These are phyloP conservation scores for Bombus turneri DNA, from an alignment of 1,140 invertebrate species.

Conservation along the genomic window DNA sequence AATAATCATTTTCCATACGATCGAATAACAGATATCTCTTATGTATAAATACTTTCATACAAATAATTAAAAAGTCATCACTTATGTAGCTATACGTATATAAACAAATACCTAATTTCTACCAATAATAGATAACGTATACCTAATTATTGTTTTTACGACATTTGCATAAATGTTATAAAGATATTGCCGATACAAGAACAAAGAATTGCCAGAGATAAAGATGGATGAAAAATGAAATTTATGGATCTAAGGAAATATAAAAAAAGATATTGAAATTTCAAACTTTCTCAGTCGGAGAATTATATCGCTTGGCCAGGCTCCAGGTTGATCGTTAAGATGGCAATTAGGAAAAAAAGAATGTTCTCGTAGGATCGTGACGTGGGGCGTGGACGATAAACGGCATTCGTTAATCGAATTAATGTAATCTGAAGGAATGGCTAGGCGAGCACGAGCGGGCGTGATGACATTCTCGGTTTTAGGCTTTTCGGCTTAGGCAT, in stretches of 20 bases:
- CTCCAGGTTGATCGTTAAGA: conserved; percentile 2
- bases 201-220: too few species aligned
- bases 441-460: conserved; percentile 59
- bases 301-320: not conserved
- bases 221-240: too few species aligned
- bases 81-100: too few species aligned
- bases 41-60: too few species aligned
- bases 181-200: too few species aligned
- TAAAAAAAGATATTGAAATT: not conserved
- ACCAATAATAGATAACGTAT: too few species aligned
- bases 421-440: conserved; percentile 64
- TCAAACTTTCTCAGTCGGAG: not conserved
- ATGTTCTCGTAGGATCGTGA: not conserved
- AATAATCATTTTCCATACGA: not conserved
- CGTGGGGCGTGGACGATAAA: conserved; percentile 58
- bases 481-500: conserved; percentile 65
- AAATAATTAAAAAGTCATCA: too few species aligned
- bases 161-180: too few species aligned
- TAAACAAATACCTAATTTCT: too few species aligned
- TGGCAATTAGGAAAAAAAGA: conserved; percentile 19
- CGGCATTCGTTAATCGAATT: conserved; percentile 69
- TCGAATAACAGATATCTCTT: too few species aligned
- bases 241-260: not conserved
- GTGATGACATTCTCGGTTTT: conserved; percentile 61
- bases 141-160: too few species aligned